Conservation (phyloP, 2,797 vertebrate genomes). For the Coreius guichenoti region DNA sequence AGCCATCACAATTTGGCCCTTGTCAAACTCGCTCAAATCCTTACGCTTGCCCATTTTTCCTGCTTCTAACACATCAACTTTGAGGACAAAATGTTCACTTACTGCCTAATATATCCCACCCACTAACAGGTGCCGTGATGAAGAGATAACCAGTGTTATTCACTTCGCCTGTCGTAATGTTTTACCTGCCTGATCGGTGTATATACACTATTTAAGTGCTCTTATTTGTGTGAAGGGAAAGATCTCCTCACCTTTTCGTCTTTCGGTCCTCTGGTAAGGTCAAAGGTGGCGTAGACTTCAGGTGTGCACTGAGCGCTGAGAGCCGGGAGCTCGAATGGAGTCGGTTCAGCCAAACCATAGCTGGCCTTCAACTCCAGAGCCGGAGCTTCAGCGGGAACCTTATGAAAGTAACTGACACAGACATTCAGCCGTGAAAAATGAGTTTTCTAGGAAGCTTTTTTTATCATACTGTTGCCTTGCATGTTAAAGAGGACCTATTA, state of each 20-base stretch:
- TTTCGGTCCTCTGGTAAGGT: constrained; percentile 93
- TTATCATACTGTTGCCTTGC: no score
- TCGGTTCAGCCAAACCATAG: constrained; percentile 93
- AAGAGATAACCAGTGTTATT: no score
- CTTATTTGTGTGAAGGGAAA: background rate
- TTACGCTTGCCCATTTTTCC: no score
- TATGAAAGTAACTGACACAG: constrained; percentile 91
- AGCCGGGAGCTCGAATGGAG: constrained; percentile 87
- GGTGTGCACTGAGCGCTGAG: constrained; percentile 85
- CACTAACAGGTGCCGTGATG: no score
- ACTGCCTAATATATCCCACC: no score
- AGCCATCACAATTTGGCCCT: no score
- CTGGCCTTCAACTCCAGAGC: constrained; percentile 94
- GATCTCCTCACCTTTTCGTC: constrained; percentile 83
- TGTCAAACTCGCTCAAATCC: no score
- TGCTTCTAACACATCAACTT: no score
- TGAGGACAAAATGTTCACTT: no score
- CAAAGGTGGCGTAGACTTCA: constrained; percentile 89
- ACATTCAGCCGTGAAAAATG: background rate
- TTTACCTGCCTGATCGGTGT: no score
- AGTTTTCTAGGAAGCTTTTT: background rate
- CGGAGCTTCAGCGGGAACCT: constrained; percentile 91
- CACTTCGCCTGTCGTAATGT: no score
- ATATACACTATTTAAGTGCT: no score
- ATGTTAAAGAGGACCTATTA: background rate